Evolutionary conservation across 2,797 vertebrate species (phyloP).

Genomic region (Girardinus metallicus): DNA sequence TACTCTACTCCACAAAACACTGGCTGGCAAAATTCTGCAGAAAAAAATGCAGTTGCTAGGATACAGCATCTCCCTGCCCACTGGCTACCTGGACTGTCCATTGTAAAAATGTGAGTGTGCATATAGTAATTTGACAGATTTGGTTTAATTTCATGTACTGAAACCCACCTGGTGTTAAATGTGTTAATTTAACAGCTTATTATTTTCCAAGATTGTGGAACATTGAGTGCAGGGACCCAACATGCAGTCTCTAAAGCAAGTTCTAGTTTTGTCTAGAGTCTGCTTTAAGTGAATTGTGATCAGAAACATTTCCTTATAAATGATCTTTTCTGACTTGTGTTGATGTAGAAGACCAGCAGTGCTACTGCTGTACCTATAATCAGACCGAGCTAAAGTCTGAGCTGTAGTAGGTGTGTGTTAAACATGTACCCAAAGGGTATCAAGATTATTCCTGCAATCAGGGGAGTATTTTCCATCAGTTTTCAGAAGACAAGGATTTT

Average conservation of each 20-base stretch:
- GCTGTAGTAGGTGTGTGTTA: not conserved
- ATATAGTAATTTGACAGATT: not conserved
- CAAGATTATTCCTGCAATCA: not conserved
- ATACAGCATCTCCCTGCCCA: constrained; percentile 70
- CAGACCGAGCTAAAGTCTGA: not conserved
- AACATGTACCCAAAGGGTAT: not conserved
- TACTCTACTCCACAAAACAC: constrained; percentile 20
- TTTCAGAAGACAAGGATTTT: not conserved
- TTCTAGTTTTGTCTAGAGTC: not conserved
- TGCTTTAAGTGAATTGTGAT: not conserved
- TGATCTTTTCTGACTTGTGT: not conserved
- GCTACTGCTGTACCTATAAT: not conserved
- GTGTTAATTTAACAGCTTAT: not conserved
- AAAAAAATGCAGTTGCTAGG: constrained; percentile 76
- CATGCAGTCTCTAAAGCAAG: not conserved
- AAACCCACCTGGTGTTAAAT: not conserved
- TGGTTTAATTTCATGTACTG: not conserved
- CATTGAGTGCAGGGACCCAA: not conserved
- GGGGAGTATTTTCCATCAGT: not conserved
- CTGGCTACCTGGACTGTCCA: constrained; percentile 48
- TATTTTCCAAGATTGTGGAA: not conserved
- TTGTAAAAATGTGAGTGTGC: constrained; percentile 33
- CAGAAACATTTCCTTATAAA: not conserved
- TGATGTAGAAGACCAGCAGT: not conserved
- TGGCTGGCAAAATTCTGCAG: constrained; percentile 44